Evolutionary conservation across 2,888 invertebrate genomes (phyloP), one percentile per base, ranked within the genome.

Genomic region (Athrips mouffetella): DNA sequence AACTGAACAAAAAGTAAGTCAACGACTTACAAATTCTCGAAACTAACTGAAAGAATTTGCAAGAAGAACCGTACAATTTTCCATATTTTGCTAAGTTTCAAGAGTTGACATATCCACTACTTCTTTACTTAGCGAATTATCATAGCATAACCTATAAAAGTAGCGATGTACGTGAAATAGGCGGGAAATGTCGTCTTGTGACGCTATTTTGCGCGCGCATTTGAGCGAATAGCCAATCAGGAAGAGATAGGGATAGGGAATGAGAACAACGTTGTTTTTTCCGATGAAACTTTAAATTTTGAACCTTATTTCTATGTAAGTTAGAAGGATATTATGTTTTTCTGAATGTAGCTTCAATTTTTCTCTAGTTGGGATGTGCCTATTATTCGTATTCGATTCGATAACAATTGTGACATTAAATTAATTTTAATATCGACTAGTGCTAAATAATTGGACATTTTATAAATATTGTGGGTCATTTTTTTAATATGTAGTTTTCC

Each of bases 201-300:
- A 18, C 31, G 42, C 41, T 37, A 23, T 40, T 20, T 51, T 75
- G 76, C 76, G 76, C 76, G 76, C 76, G 76, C 76, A 75, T 50
- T 54, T 39, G 44, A 37, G 40, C 60, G 59, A 63, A 65, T 64
- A 56, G 67, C 74, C 73, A 75, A 75, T 75, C 68, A 60, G 55
- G 55, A 66, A 63, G 62, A 73, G 70, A 73, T 49, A 64, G 70
- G 72, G 42, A 31, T 62, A 68, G 63, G 71, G 62, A 50, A 49
- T 48, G 25, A 35, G 23, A 10, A 41, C 57, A 49, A 52, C 48
- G 27, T 37, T 44, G 30, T 3, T 10, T 16, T 27, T 41, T 20
- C 21, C 7, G 20, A 4, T 10, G 5, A 31, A 27, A 1, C 7
- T 15, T 15, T 31, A 31, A 3, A 13, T 15, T 6, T 13, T 15